These are phyloP conservation scores for Plagodis dolabraria DNA, from an alignment of 2,888 invertebrate species.

Conservation along the genomic window DNA sequence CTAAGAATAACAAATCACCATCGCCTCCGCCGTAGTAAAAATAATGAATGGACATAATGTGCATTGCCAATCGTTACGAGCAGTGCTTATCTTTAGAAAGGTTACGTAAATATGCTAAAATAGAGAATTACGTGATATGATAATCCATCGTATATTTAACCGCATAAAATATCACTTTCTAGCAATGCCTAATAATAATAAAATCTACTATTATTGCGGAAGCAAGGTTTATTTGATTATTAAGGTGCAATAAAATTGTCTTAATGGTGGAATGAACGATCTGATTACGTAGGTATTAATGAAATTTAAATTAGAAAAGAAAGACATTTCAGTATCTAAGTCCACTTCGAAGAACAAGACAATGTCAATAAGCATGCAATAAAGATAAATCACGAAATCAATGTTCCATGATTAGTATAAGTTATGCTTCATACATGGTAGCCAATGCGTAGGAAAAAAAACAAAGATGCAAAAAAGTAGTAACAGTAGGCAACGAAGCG, in stretches of 20 bases:
- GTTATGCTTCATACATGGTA: conserved; percentile 27
- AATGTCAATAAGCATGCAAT: conserved; percentile 17
- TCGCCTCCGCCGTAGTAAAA: background rate
- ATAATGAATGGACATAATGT: conserved; percentile 9
- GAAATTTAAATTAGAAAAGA: conserved; percentile 8
- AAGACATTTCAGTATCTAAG: conserved; percentile 5
- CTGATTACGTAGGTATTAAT: conserved; percentile 9
- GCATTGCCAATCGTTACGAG: conserved; percentile 3
- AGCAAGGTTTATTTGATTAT: conserved; percentile 44
- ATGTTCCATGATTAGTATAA: conserved; percentile 32
- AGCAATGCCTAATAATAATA: conserved; percentile 37
- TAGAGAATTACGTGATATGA: conserved; percentile 23
- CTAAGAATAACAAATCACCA: background rate
- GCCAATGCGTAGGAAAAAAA: conserved; percentile 42
- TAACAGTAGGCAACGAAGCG: conserved; percentile 57
- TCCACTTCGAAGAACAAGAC: conserved; percentile 10
- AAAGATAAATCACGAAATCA: conserved; percentile 30
- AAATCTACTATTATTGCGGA: conserved; percentile 43
- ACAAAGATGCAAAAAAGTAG: conserved; percentile 53
- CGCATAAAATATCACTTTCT: conserved; percentile 51
- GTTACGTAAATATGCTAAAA: conserved; percentile 20
- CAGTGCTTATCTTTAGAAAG: conserved; percentile 7
- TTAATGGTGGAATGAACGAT: conserved; percentile 39
- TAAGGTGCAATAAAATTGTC: conserved; percentile 46
- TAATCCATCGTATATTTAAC: conserved; percentile 19